Evolutionary conservation across 2,888 invertebrate genomes (phyloP), one percentile per base, ranked within the genome.

Genomic region (Polydesmus complanatus): DNA sequence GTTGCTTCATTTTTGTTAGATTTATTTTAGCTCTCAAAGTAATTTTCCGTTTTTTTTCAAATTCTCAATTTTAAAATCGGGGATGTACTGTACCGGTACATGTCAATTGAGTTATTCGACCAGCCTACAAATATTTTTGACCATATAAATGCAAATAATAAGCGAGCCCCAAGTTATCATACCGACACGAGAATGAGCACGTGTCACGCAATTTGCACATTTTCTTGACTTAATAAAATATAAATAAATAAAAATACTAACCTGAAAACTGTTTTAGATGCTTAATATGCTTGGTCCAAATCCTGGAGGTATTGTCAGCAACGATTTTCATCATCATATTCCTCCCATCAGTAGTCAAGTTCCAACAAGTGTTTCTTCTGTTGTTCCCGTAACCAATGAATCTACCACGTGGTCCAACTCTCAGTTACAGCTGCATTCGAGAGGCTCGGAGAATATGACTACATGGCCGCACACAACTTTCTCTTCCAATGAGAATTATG

Each of bases 241-340:
- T 37, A 37, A 8, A 8, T 8, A 37, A 37, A 37, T 14, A 37
- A 8, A 37, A 37, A 8, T 37, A 8, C 14, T 37, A 37, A 37
- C 5, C 14, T 5, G 37, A 37, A n/a, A n/a, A 8, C 14, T 37
- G 14, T 8, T 8, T 37, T 62, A 26, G 54, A 56, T 56, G 27
- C 54, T 21, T 14, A 19, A 19, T 60, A 62, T 54, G 27, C 62
- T n/a, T 50, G 59, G 37, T 2, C 11, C 62, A 26, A 25, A 25
- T 18, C 52, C 52, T 21, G 51, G 23, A 19, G 50, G 50, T 8
- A 25, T 53, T 2, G 51, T 54, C 11, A 21, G 27, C 1, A 26
- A 19, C 22, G 62, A 62, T 26, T 62, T 55, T 37, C 62, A 62
- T 47, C 58, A 58, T 21, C 62, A 62, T 47, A 62, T 62, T 56